Conservation (phyloP, 2,797 vertebrate species). For the Lagothrix lagotricha region DNA sequence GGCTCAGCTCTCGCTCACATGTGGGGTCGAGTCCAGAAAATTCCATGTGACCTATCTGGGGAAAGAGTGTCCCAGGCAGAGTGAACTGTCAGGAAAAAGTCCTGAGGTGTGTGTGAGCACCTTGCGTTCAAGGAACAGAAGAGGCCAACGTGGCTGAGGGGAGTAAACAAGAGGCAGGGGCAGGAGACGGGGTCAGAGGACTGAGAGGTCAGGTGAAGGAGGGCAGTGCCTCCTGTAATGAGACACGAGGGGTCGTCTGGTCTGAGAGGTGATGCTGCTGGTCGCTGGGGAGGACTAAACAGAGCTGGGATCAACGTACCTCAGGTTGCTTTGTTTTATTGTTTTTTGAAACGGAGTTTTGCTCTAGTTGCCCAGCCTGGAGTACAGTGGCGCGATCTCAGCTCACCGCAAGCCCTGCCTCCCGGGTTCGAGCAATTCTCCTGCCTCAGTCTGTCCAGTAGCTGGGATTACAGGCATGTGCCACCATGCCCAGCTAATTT, state of each 20-base stretch:
- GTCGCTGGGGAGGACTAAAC: not conserved
- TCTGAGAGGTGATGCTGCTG: not conserved
- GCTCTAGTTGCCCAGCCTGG: no score
- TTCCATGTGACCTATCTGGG: not conserved
- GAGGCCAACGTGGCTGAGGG: not conserved
- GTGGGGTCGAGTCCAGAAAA: not conserved
- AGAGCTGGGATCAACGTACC: not conserved
- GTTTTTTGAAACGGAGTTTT: no score
- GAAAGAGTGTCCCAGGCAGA: not conserved
- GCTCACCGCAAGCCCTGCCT: no score
- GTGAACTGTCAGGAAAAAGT: not conserved
- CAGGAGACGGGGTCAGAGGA: no score
- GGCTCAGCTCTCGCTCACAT: not conserved
- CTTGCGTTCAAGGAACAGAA: not conserved
- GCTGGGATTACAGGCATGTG: no score
- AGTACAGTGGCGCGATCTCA: no score
- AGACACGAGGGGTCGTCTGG: not conserved
- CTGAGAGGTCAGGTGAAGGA: not conserved
- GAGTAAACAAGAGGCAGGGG: rapidly evolving
- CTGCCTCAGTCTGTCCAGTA: no score
- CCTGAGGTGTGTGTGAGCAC: rapidly evolving
- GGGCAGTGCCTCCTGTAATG: rapidly evolving
- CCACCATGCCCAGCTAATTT: no score
- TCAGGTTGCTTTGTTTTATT: not conserved
- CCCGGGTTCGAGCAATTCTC: no score